Base-by-base conservation (phyloP, 2,797 vertebrate genomes). In the Tympanoctomys barrerae region DNA sequence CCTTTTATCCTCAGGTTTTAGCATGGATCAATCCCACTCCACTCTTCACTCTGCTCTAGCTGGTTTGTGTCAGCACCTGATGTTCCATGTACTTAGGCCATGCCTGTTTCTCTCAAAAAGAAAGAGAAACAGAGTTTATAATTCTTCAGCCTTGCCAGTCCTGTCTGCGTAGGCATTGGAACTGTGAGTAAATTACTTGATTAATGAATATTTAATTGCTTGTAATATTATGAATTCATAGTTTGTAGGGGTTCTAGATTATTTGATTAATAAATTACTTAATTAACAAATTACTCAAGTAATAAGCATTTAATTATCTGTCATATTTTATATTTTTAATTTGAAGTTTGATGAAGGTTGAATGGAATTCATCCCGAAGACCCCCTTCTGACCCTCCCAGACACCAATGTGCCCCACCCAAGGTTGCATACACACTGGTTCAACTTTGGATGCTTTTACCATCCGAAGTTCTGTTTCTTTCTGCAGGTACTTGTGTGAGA, bases 251-350 rank as follows among this genome's bases (percentile, higher is more conserved):
- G 5, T 92, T 92, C 94, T 14, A 82, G 12, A 92, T 91, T 79
- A 80, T 22, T 36, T 71, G 10, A 91, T 89, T 97, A 90, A 96
- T 71, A 92, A 94, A 87, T 91, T 70, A 89, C 21, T 42, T 61
- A 18, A 88, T 87, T 64, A 97, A 90, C 52, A 81, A 88, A 90
- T 92, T 52, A 87, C 64, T 92, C 90, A 59, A 90, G 49, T 89
- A 86, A 89, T 70, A 92, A 90, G 70, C 49, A 77, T 70, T 31
- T 80, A 94, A 94, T 88, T 82, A 79, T 5, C 85, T 92, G 10
- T 91, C 86, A 92, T 46, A 81, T 66, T 89, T 73, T 22, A 93
- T 61, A 83, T 57, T 83, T n/a, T 62, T 78, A 94, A 61, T 33
- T 49, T 70, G 13, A 96, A 95, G n/a, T 11, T 33, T 87, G 36